Conservation (phyloP, 2,113 vertebrate genomes). For the Podocnemis expansa region DNA sequence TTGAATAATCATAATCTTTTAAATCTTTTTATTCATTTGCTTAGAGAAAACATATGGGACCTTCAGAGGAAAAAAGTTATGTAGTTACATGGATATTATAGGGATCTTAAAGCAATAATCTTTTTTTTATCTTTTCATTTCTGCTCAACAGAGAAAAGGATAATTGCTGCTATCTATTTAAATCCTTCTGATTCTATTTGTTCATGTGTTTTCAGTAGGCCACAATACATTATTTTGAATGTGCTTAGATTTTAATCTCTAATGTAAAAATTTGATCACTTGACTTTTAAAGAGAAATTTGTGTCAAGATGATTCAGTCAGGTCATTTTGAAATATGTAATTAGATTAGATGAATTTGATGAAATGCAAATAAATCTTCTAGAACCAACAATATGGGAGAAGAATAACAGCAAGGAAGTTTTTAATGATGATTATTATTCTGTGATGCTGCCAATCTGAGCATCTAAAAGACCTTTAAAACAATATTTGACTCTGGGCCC, state of each 20-base stretch:
- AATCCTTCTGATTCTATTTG: conserved; percentile 54
- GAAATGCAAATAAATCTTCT: neutral
- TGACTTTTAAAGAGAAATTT: conserved; percentile 28
- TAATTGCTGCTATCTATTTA: conserved; percentile 61
- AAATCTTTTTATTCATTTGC: conserved; percentile 64
- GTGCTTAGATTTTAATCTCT: conserved; percentile 26
- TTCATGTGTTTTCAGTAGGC: conserved; percentile 25
- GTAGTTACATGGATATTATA: conserved; percentile 69
- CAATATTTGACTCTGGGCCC: neutral
- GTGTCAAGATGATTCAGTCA: neutral
- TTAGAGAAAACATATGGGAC: conserved; percentile 70
- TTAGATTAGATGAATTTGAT: neutral
- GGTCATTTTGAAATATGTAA: neutral
- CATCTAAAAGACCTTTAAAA: neutral
- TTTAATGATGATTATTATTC: neutral
- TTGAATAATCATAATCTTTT: conserved; percentile 60
- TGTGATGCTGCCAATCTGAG: neutral
- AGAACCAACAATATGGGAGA: neutral
- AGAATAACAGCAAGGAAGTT: neutral
- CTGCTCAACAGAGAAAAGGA: conserved; percentile 31
- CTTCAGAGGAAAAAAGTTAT: conserved; percentile 65
- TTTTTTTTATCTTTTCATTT: conserved; percentile 69
- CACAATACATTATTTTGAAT: conserved; percentile 18
- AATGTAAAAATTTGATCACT: conserved; percentile 30
- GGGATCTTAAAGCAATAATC: conserved; percentile 52